Conservation (phyloP, 2,888 invertebrate genomes). For the Miltochrista miniata region DNA sequence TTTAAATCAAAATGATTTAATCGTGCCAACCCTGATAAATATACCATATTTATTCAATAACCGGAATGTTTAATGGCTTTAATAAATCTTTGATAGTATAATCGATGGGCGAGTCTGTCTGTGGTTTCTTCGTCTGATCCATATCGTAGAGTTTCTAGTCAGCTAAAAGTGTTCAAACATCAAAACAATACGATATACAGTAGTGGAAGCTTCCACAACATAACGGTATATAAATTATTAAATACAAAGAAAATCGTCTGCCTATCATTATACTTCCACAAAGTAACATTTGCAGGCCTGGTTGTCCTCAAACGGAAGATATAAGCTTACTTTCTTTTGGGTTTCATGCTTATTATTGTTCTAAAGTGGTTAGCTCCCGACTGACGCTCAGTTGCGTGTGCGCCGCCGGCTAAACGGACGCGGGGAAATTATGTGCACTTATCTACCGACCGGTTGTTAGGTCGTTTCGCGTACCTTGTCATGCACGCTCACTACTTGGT, state of each 20-base stretch:
- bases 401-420: constrained; percentile 71
- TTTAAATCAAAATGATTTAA: no score
- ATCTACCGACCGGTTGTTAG: constrained; percentile 63
- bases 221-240: constrained; percentile 67
- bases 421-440: constrained; percentile 76
- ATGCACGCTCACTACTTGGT: constrained; percentile 41
- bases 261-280: constrained; percentile 45
- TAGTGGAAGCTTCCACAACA: constrained; percentile 67
- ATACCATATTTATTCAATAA: no score
- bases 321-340: constrained; percentile 41
- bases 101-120: no score
- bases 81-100: no score
- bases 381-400: constrained; percentile 71
- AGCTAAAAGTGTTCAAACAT: constrained; percentile 32
- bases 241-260: constrained; percentile 51
- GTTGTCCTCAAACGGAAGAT: constrained; percentile 29
- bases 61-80: no score
- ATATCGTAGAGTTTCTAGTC: constrained; percentile 16
- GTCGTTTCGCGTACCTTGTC: constrained; percentile 61
- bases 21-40: no score
- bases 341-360: constrained; percentile 32
- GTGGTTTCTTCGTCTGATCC: no score
- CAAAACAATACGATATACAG: constrained; percentile 45
- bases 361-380: constrained; percentile 53
- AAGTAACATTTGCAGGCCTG: constrained; percentile 22